Conservation (phyloP, 2,888 invertebrate genomes). For the Pristionchus entomophagus region DNA sequence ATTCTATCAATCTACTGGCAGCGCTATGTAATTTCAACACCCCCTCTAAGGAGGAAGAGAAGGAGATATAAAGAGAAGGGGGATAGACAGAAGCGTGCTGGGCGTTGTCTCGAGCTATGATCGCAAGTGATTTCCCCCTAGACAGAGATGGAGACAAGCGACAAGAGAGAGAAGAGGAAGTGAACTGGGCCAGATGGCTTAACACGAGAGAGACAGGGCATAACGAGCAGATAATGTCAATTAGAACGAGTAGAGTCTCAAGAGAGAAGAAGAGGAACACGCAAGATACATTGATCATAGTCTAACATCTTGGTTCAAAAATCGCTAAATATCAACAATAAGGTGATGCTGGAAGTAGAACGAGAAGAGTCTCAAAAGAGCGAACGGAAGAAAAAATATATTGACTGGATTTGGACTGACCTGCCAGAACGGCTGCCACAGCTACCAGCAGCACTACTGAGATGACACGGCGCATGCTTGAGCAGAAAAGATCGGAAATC, state of each 20-base stretch:
- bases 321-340: too few species aligned
- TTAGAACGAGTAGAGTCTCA: conserved; percentile 18
- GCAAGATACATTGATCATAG: background rate
- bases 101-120: conserved; percentile 15
- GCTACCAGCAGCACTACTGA: background rate
- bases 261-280: background rate
- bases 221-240: conserved; percentile 47
- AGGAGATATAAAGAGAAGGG: background rate
- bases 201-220: conserved; percentile 17
- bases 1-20: conserved; percentile 35
- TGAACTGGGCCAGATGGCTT: conserved; percentile 44
- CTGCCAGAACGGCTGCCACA: background rate
- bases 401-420: background rate
- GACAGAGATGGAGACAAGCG: background rate
- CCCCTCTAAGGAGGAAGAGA: background rate
- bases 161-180: background rate
- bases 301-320: too few species aligned
- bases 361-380: too few species aligned
- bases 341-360: too few species aligned
- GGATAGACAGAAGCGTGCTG: background rate
- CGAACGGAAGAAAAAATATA: too few species aligned
- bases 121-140: conserved; percentile 19
- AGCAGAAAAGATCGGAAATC: background rate
- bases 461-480: conserved; percentile 16
- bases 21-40: conserved; percentile 42